These are phyloP conservation scores for Merodon equestris DNA, from an alignment of 2,888 invertebrate species.

Conservation along the genomic window DNA sequence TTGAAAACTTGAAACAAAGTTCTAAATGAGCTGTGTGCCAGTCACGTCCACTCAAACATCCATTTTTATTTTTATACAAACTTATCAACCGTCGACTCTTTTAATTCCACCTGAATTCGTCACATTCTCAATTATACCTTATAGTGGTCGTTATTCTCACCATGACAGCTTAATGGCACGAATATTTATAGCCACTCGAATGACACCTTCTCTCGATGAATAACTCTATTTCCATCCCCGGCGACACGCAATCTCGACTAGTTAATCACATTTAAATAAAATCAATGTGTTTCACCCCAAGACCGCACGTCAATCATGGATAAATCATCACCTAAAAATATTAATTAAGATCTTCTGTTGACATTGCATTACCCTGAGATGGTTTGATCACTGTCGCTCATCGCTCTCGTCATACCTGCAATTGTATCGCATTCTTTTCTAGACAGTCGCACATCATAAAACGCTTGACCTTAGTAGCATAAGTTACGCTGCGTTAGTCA, in stretches of 20 bases:
- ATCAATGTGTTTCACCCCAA: constrained; percentile 31
- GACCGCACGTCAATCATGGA: constrained; percentile 46
- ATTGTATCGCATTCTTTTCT: constrained; percentile 29
- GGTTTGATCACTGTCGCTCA: too few relatives aligned
- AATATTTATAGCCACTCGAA: constrained; percentile 10
- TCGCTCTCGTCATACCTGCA: constrained; percentile 10
- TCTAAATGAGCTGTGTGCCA: too few relatives aligned
- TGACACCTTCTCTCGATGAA: constrained; percentile 38
- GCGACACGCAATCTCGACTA: constrained; percentile 8
- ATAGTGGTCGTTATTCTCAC: constrained; percentile 5
- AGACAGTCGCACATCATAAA: constrained; percentile 39
- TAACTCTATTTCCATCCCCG: constrained; percentile 38
- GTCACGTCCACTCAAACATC: too few relatives aligned
- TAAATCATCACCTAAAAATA: constrained; percentile 8
- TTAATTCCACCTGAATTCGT: constrained; percentile 31
- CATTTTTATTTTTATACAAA: too few relatives aligned
- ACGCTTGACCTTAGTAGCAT: constrained; percentile 51
- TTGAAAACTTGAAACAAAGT: too few relatives aligned
- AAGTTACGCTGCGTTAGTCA: constrained; percentile 29
- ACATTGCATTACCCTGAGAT: constrained; percentile 40
- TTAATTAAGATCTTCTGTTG: constrained; percentile 38
- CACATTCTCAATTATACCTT: constrained; percentile 22
- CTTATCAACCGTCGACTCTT: too few relatives aligned
- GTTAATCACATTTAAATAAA: not conserved
- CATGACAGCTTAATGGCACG: not conserved